These are phyloP conservation scores for Gallinago nigripennis DNA, from an alignment of 2,797 vertebrate genomes.

Conservation along the genomic window DNA sequence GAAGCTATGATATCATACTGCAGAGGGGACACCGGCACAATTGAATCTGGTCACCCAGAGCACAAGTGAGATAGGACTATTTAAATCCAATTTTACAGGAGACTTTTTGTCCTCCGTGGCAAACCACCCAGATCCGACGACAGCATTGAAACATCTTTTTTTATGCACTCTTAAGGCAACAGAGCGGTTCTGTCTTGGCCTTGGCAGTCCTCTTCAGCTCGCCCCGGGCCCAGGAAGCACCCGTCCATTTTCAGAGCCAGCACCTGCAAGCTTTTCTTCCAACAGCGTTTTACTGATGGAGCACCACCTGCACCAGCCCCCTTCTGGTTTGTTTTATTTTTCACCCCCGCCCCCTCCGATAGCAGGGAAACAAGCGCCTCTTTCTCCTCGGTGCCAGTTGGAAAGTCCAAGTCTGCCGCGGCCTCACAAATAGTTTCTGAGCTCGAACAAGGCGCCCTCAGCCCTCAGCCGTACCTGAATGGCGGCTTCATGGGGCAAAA, in stretches of 20 bases:
- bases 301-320: constrained; percentile 76
- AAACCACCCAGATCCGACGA: constrained; percentile 80
- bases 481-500: constrained; percentile 48
- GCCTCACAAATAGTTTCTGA: constrained; percentile 63
- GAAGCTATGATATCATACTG: constrained; percentile 85
- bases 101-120: constrained; percentile 82
- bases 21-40: constrained; percentile 83
- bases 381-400: constrained; percentile 76
- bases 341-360: background rate
- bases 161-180: constrained; percentile 79
- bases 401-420: constrained; percentile 60
- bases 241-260: constrained; percentile 65
- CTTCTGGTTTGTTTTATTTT: background rate
- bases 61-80: constrained; percentile 84
- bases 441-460: constrained; percentile 54
- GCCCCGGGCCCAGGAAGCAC: constrained; percentile 76
- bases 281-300: constrained; percentile 67
- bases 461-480: constrained; percentile 62
- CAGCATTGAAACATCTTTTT: constrained; percentile 85
- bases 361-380: constrained; percentile 66
- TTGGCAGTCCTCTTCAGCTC: constrained; percentile 73
- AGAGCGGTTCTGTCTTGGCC: constrained; percentile 71
- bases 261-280: constrained; percentile 77
- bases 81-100: constrained; percentile 81
- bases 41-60: constrained; percentile 84